A percentile compares a stretch with the other conserved stretches of the same genome.
Conservation (phyloP, 2,797 vertebrate species). For the Smutsia temminckii region DNA sequence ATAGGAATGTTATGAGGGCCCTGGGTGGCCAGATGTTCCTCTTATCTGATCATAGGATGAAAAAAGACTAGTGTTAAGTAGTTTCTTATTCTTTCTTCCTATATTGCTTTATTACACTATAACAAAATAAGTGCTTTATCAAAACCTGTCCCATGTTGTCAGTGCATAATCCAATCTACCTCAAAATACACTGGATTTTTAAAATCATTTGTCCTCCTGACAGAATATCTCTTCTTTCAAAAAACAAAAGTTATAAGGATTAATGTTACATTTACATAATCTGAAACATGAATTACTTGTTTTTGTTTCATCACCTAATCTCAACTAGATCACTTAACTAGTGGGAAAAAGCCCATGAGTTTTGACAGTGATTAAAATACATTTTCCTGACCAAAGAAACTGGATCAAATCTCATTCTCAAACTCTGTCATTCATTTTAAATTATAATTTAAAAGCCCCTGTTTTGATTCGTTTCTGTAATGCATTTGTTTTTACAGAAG, state of each 20-base stretch:
- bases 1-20: not conserved
- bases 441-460: not conserved
- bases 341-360: not conserved
- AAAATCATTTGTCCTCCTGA: not conserved
- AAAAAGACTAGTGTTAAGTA: not conserved
- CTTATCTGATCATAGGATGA: not conserved
- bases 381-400: not conserved
- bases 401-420: not conserved
- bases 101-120: not conserved
- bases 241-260: not conserved
- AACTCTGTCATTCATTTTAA: conserved; percentile 15
- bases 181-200: conserved; percentile 9
- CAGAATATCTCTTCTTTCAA: not conserved
- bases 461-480: not conserved
- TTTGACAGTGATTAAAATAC: not conserved
- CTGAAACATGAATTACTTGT: not conserved
- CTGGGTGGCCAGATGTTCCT: not conserved
- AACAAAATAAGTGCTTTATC: not conserved
- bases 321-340: not conserved
- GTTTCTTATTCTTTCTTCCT: not conserved
- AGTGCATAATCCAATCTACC: not conserved
- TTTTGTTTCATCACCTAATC: not conserved
- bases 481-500: not conserved
- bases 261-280: not conserved
- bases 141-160: not conserved